Evolutionary conservation across 2,888 invertebrate species (phyloP).

Genomic region (Dione vanillae): DNA sequence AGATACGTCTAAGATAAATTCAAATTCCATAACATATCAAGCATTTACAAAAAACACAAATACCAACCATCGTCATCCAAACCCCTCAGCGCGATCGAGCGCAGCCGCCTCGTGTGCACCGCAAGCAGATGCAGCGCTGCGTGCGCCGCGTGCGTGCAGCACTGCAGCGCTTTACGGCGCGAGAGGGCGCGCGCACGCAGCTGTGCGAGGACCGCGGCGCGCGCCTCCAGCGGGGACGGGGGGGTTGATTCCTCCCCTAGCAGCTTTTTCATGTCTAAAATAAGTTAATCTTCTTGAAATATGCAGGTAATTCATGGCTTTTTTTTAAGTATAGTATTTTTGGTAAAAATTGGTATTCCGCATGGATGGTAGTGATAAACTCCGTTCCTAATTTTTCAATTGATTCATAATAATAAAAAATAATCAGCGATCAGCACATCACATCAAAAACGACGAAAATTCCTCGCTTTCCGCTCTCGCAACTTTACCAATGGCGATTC

Average conservation of each 20-base stretch:
- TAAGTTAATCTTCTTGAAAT: too few species aligned
- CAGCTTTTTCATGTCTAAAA: constrained; percentile 82
- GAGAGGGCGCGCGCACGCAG: constrained; percentile 53
- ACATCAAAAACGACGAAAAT: too few species aligned
- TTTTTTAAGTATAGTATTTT: too few species aligned
- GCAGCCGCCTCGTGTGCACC: constrained; percentile 90
- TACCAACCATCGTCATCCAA: constrained; percentile 23
- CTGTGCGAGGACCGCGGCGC: constrained; percentile 52
- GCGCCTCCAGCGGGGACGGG: constrained; percentile 58
- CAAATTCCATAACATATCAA: too few species aligned
- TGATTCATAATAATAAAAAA: too few species aligned
- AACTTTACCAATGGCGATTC: too few species aligned
- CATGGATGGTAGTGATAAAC: too few species aligned
- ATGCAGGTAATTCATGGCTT: too few species aligned
- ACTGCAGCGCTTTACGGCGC: constrained; percentile 83
- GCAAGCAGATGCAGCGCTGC: constrained; percentile 90
- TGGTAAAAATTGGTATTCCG: too few species aligned
- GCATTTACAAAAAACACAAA: not conserved
- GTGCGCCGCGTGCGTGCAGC: constrained; percentile 87
- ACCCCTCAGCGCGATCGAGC: constrained; percentile 83
- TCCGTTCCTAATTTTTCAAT: too few species aligned
- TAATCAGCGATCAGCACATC: too few species aligned
- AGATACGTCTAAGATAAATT: not conserved
- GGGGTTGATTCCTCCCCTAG: constrained; percentile 57
- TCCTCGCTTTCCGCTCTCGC: too few species aligned